Conservation (phyloP, 2,797 vertebrate species). For the Neomorphus geoffroyi region DNA sequence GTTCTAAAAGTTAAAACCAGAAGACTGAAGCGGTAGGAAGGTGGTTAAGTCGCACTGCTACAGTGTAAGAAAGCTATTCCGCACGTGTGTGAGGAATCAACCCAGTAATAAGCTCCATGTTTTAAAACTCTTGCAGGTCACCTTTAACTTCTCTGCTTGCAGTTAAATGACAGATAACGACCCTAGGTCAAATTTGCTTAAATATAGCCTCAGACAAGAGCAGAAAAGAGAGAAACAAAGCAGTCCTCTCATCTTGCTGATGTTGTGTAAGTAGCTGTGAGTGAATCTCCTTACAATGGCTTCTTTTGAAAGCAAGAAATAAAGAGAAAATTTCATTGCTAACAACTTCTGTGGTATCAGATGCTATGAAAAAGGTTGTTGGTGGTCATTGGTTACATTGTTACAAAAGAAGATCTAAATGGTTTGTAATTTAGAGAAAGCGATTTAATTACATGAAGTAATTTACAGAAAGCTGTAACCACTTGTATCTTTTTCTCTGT, state of each 20-base stretch:
- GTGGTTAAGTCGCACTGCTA: background rate
- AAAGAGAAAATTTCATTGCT: conserved; percentile 45
- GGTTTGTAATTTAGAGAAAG: conserved; percentile 60
- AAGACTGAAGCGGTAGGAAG: background rate
- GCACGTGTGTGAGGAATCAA: background rate
- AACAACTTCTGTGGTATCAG: conserved; percentile 23
- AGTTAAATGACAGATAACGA: background rate
- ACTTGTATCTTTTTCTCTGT: conserved; percentile 19
- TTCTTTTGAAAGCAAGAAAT: conserved; percentile 41
- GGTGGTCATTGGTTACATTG: conserved; percentile 64
- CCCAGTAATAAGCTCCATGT: background rate
- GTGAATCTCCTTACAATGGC: conserved; percentile 21
- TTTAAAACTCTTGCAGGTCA: background rate
- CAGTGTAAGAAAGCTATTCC: background rate
- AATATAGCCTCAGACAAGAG: background rate
- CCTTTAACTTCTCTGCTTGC: background rate
- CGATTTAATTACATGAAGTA: conserved; percentile 70
- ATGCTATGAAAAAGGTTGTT: conserved; percentile 34
- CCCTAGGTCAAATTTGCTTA: conserved; percentile 5
- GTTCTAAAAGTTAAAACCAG: background rate
- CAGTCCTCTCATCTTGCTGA: background rate
- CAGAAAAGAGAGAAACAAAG: background rate
- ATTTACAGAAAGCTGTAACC: conserved; percentile 62
- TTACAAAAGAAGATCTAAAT: conserved; percentile 64
- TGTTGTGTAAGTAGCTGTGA: background rate